Evolutionary conservation across 1,140 invertebrate genomes (phyloP), one percentile per base, ranked within the genome.

Genomic region (Heterodera schachtii): DNA sequence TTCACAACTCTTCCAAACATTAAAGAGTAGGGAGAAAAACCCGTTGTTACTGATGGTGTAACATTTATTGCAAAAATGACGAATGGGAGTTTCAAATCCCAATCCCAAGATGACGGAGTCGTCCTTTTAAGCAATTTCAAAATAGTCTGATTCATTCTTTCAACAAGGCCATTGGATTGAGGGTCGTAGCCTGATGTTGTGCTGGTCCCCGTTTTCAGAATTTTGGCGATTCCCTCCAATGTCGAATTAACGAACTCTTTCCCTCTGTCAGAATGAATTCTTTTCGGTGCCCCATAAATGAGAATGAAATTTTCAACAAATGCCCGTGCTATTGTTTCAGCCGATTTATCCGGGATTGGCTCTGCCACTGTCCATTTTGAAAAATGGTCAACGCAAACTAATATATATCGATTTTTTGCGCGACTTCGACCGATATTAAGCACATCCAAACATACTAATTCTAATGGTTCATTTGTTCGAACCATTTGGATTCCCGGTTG

Each of bases 301-400:
- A 74, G 73, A 41, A 74, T 31, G n/a, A 74, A 52, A 74, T 74
- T 74, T 74, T 74, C 73, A 8, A 74, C 73, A n/a, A 74, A 44
- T 7, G 73, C 73, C 31, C 57, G 43, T 7, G 73, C 21, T 44
- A 74, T 44, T 31, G 73, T 21, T 74, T 44, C 73, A 3, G 73
- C 6, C 8, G 52, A n/a, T 43, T 74, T 31, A 7, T 74, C 73
- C 3, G 52, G n/a, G 19, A 21, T 57, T 21, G 73, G 73, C 6
- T 52, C 73, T 8, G 73, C 73, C 2, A 74, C 57, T 44, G 57
- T 57, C n/a, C 57, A 74, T 60, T 60, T 60, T 9, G 57, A 60
- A 60, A 60, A 60, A 16, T 60, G 57, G 13, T 60, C 57, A 4
- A 60, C 57, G 9, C 43, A 16, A 16, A 60, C 57, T 11, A 60